Percentiles rank a stretch among this genome's conserved stretches.
phyloP scores from a whole-genome alignment of 2,797 vertebrate species.

The Ptychobarbus kaznakovi region DNA sequence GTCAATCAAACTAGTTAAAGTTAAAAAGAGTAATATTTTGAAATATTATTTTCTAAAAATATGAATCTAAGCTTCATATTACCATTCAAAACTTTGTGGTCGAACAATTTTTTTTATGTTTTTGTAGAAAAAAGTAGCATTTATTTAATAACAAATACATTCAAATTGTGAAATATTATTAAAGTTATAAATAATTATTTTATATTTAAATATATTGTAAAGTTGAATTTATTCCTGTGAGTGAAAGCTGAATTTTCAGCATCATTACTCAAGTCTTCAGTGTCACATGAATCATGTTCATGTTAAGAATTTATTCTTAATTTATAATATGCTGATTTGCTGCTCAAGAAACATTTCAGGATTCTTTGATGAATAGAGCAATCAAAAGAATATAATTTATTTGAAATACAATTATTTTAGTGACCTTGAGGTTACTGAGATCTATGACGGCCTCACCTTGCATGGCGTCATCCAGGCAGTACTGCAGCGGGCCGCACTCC shows the following conservation, averaged over 20 bases:
- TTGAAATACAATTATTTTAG: not conserved
- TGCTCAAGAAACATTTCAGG: not conserved
- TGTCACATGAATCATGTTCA: not conserved
- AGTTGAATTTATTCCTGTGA: not conserved
- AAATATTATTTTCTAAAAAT: too few relatives aligned
- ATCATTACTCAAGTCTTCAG: not conserved
- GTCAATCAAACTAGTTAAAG: too few relatives aligned
- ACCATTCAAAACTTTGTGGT: too few relatives aligned
- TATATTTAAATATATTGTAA: not conserved
- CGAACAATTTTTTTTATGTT: too few relatives aligned
- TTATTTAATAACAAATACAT: not conserved
- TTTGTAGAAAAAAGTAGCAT: too few relatives aligned
- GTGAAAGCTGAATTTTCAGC: not conserved
- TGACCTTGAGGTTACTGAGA: too few relatives aligned
- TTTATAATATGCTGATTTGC: not conserved
- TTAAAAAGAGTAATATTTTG: too few relatives aligned
- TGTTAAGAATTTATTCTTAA: not conserved
- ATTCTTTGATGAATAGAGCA: not conserved
- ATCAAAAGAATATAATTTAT: not conserved
- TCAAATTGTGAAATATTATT: not conserved
- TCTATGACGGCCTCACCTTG: slow-evolving; percentile 64
- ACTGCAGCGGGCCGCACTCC: slow-evolving; percentile 73
- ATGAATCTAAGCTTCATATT: too few relatives aligned
- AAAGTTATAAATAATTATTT: not conserved
- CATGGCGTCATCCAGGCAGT: slow-evolving; percentile 73